Evolutionary conservation across 1,140 invertebrate species (phyloP), one percentile per base, ranked within the genome.

Genomic region (Streblospio benedicti): DNA sequence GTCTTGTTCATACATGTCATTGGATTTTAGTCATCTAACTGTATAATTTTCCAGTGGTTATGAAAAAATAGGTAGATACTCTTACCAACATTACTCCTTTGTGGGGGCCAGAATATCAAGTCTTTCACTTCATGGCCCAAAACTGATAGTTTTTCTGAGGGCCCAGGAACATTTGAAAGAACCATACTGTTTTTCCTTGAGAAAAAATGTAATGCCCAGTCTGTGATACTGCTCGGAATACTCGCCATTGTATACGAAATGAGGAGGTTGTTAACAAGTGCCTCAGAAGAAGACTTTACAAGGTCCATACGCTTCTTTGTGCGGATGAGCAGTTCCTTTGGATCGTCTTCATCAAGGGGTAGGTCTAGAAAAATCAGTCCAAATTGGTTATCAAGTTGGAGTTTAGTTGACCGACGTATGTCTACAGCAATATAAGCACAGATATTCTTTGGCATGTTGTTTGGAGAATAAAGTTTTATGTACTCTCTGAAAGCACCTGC

Each of bases 71-170:
- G 47, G 23, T 16, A n/a, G 23, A 20, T 9, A 55, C 57, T 59
- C 23, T n/a, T n/a, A 59, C 57, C 57, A 2, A 59, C 50, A 55
- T 59, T 59, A 55, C 27, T 35, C 49, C 47, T 59, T 25, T 53
- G 50, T 16, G 57, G 57, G 18, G 57, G 57, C 57, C 57, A 59
- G 49, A 59, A 59, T 9, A 35, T 53, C 30, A 59, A 53, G 25
- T 16, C n/a, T 25, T 52, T 38, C 16, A 59, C 16, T 20, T 28
- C 23, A 23, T 20, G 18, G 1, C 49, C 49, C 5, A 14, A 16
- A 1, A 59, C 25, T 20, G 16, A n/a, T 28, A 53, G 31, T 16
- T 43, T 18, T 18, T 59, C 16, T 25, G 16, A n/a, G 5, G 57
- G 57, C 5, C 57, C 57, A 0, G 57, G 57, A 27, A 59, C 57